Evolutionary conservation across 2,888 invertebrate genomes (phyloP).

Genomic region (Lycocerus yunnanus): DNA sequence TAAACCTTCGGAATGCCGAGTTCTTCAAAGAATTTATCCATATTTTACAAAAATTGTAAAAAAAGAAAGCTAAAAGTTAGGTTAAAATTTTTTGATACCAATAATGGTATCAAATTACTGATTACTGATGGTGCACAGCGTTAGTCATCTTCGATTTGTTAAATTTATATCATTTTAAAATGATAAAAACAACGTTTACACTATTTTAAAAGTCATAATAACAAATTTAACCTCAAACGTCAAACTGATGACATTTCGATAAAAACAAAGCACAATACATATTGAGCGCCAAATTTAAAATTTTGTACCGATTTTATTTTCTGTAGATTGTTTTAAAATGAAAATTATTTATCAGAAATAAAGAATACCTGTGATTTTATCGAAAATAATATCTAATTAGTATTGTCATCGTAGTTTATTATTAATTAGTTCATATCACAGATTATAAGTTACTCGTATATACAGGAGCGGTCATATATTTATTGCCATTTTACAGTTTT

Average conservation of each 20-base stretch:
- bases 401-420: too few relatives aligned
- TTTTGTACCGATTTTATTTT: neutral
- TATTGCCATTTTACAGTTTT: too few relatives aligned
- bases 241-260: neutral
- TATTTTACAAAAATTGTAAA: constrained; percentile 43
- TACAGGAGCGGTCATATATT: too few relatives aligned
- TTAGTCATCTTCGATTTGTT: neutral
- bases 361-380: too few relatives aligned
- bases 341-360: too few relatives aligned
- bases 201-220: neutral
- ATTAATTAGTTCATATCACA: too few relatives aligned
- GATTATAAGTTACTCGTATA: too few relatives aligned
- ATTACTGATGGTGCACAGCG: neutral
- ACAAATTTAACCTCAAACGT: neutral
- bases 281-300: neutral
- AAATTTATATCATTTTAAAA: neutral
- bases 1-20: constrained; percentile 73
- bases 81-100: neutral
- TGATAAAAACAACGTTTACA: neutral
- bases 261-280: neutral
- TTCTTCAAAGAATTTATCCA: constrained; percentile 73
- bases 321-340: too few relatives aligned
- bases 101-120: neutral
- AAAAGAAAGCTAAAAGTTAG: neutral
- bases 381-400: too few relatives aligned